These are phyloP conservation scores for Thamnaconus septentrionalis DNA, from an alignment of 2,113 vertebrate species.

Conservation along the genomic window DNA sequence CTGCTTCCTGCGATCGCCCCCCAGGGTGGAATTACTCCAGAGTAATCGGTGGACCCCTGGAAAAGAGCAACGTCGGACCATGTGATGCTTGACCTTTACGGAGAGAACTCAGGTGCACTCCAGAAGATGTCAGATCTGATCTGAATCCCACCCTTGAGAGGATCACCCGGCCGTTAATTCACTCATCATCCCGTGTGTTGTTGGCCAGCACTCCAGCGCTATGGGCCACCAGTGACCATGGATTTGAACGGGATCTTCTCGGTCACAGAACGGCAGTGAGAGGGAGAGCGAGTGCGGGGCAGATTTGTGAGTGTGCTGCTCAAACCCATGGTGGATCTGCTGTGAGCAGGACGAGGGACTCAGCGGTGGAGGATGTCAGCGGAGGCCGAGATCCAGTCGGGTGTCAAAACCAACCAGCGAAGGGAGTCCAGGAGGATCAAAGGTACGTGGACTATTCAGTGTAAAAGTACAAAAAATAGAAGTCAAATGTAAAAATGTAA, in stretches of 20 bases:
- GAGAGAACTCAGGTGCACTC: conserved; percentile 56
- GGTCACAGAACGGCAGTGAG: conserved; percentile 41
- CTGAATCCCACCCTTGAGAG: conserved; percentile 53
- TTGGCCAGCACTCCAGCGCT: conserved; percentile 26
- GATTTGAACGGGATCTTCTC: conserved; percentile 55
- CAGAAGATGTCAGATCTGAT: conserved; percentile 59
- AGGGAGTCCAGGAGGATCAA: conserved; percentile 94
- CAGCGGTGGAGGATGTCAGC: conserved; percentile 83
- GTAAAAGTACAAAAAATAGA: neutral
- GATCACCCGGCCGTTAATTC: conserved; percentile 31
- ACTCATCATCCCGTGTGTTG: conserved; percentile 28
- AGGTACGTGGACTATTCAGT: conserved; percentile 75
- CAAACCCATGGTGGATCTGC: conserved; percentile 71
- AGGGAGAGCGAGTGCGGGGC: conserved; percentile 45
- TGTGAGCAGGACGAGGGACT: conserved; percentile 77
- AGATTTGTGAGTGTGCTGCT: conserved; percentile 58
- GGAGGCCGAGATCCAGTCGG: conserved; percentile 97
- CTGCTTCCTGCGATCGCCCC: conserved; percentile 39
- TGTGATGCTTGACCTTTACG: conserved; percentile 71
- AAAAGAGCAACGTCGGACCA: conserved; percentile 65
- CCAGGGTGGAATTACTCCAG: conserved; percentile 44
- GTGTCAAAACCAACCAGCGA: conserved; percentile 96
- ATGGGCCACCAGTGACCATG: conserved; percentile 60
- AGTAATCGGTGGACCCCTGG: conserved; percentile 48
- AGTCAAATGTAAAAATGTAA: too few species aligned